These are phyloP conservation scores for Onychostruthus taczanowskii DNA, from an alignment of 2,113 vertebrate species.

Conservation along the genomic window DNA sequence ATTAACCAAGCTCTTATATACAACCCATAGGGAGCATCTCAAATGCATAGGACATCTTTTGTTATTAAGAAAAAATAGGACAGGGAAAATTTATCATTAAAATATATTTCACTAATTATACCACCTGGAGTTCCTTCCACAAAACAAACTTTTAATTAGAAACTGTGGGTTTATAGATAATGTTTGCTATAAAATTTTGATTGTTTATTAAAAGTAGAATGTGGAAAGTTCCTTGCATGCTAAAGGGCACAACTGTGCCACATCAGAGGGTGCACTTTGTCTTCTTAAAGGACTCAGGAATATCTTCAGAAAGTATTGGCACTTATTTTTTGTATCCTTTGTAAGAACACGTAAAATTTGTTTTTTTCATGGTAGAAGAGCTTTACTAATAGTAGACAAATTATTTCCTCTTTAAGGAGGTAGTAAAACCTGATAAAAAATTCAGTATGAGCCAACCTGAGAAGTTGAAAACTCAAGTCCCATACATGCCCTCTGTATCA, in stretches of 20 bases:
- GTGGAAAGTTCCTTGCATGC: neutral
- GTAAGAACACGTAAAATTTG: neutral
- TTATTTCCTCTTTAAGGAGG: neutral
- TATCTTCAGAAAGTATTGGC: neutral
- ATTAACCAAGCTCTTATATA: constrained; percentile 67
- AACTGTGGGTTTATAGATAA: constrained; percentile 46
- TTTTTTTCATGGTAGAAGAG: neutral
- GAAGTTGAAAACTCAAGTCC: neutral
- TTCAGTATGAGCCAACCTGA: neutral
- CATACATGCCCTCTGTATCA: neutral
- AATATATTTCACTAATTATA: constrained; percentile 67
- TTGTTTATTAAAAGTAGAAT: constrained; percentile 48
- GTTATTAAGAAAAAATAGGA: constrained; percentile 68
- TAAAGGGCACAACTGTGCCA: neutral
- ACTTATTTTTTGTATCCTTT: neutral
- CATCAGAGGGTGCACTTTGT: neutral
- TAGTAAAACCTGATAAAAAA: neutral
- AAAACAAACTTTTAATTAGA: constrained; percentile 70
- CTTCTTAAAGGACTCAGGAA: neutral
- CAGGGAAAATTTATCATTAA: constrained; percentile 65
- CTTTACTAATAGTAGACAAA: neutral
- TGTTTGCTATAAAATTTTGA: constrained; percentile 24
- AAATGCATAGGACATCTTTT: constrained; percentile 68
- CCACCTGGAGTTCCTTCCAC: constrained; percentile 58
- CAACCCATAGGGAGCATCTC: constrained; percentile 67